These are phyloP conservation scores for Muntiacus reevesi DNA, from an alignment of 2,113 vertebrate species.

Conservation along the genomic window DNA sequence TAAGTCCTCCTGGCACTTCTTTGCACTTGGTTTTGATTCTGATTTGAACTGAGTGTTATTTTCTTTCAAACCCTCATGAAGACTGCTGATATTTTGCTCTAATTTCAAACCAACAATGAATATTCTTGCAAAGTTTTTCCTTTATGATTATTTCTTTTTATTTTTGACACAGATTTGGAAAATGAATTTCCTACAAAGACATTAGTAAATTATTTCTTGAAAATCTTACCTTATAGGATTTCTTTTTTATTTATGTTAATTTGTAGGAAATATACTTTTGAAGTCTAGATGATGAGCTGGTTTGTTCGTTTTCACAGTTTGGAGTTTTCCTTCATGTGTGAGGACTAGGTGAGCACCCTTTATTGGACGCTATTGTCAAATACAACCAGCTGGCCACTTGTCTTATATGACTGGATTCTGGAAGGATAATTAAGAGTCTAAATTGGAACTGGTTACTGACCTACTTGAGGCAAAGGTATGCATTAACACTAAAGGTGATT, in stretches of 20 bases:
- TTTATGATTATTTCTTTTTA: background rate
- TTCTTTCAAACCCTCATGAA: background rate
- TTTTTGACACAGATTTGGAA: background rate
- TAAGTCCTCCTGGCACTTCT: background rate
- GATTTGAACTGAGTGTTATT: conserved; percentile 16
- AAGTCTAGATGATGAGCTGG: background rate
- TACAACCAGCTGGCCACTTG: background rate
- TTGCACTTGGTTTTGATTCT: background rate
- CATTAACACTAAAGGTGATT: background rate
- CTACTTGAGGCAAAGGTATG: background rate
- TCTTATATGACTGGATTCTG: background rate
- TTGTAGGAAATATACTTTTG: conserved; percentile 10
- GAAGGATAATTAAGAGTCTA: background rate
- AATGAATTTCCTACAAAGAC: background rate
- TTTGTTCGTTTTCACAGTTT: background rate
- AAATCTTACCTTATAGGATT: background rate
- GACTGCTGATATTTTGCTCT: background rate
- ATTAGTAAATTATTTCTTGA: background rate
- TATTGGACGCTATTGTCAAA: background rate
- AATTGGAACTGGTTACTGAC: background rate
- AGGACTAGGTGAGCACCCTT: background rate
- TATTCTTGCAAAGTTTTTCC: background rate
- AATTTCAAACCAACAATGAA: conserved; percentile 21
- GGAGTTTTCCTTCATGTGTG: background rate
- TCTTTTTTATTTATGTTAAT: background rate